Conservation (phyloP, 2,888 invertebrate species). For the Drosophila subsilvestris region DNA sequence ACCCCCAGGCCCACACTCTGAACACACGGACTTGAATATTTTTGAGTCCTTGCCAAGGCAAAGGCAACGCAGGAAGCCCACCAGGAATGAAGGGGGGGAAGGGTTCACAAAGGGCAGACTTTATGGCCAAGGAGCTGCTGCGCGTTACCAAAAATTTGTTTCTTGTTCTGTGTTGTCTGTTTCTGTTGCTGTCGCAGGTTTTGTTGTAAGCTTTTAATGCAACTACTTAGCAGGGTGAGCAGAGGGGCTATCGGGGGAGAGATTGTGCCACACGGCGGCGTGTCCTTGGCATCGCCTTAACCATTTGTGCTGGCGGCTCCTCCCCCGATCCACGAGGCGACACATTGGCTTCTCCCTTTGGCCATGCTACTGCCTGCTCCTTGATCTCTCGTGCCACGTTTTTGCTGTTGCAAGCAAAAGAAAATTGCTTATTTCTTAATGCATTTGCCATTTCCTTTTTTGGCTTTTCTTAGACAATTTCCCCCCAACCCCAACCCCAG, state of each 20-base stretch:
- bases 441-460: conserved; percentile 74
- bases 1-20: conserved; percentile 7
- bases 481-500: conserved; percentile 5
- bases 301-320: conserved; percentile 47
- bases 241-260: background rate
- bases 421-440: conserved; percentile 78
- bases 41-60: conserved; percentile 65
- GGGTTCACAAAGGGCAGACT: conserved; percentile 13
- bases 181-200: conserved; percentile 44
- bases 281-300: conserved; percentile 71
- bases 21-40: conserved; percentile 44
- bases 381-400: conserved; percentile 44
- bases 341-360: conserved; percentile 58
- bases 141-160: conserved; percentile 57
- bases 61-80: conserved; percentile 4
- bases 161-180: conserved; percentile 37
- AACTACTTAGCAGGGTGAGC: conserved; percentile 68
- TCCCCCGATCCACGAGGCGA: conserved; percentile 55
- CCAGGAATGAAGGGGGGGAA: conserved; percentile 2
- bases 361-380: conserved; percentile 16
- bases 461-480: conserved; percentile 70
- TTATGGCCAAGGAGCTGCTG: conserved; percentile 37
- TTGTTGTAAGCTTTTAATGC: conserved; percentile 71
- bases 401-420: conserved; percentile 52
- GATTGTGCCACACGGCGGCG: conserved; percentile 19